Evolutionary conservation across 2,888 invertebrate species (phyloP), one percentile per base, ranked within the genome.

Genomic region (Pedicia rivosa): DNA sequence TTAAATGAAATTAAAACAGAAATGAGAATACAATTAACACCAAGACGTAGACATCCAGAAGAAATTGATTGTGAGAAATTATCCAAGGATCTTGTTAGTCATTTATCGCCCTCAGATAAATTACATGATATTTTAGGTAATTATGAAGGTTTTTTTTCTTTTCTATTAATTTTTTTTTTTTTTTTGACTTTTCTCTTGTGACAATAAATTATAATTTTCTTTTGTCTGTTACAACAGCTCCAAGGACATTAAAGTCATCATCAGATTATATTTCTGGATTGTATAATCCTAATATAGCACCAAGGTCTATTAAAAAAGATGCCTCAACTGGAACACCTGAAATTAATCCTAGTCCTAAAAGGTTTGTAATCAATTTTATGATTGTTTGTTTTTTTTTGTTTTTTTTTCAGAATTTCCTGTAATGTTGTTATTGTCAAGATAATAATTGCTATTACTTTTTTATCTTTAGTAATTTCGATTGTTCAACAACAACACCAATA

Each of bases 61-160:
- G 84, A 84, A 58, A 67, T 81, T 46, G 82, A 81, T 48, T 83
- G 80, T 62, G 83, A 84, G 52, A 67, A 72, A 48, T 63, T 80
- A 43, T 71, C 72, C 30, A 61, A 68, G 42, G 75, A 76, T 52
- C 60, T 77, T 40, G 66, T 72, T 40, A 69, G 66, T 50, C 70
- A 74, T 47, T 60, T 78, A 36, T 63, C 67, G 15, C 68, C 72
- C 22, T 65, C 68, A 41, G 77, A 78, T 50, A 72, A 72, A 50
- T 67, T 81, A 40, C 70, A 75, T 54, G 70, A 71, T 42, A 67
- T 81, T 44, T 60, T 75, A 50, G 67, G 70, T 70, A 50, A 58
- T 57, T 48, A 14, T 20, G 8, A 30, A n/a, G n/a, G n/a, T n/a
- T 27, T 16, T 32, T 3, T 12, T 25, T 37, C 19, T 30, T n/a